Conservation (phyloP, 2,888 invertebrate species). For the Lepidocyrtinus sp. region DNA sequence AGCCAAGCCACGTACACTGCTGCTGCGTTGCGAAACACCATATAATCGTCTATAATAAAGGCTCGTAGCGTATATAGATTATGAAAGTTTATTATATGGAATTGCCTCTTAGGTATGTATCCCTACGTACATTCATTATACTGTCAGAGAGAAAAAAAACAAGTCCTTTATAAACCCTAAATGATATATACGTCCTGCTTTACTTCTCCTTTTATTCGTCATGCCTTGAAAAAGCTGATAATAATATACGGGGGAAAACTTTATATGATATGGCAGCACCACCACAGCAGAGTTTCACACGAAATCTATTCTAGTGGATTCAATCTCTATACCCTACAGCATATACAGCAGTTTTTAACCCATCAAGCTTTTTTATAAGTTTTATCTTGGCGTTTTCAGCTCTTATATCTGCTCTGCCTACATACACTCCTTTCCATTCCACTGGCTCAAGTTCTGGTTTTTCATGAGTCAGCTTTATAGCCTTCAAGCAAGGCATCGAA, state of each 20-base stretch:
- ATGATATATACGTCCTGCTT: constrained; percentile 43
- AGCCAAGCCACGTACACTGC: constrained; percentile 46
- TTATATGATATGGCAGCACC: constrained; percentile 22
- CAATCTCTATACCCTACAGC: constrained; percentile 59
- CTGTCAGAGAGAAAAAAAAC: neutral
- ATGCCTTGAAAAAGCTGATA: constrained; percentile 60
- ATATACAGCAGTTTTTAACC: constrained; percentile 11
- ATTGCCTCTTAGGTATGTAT: neutral
- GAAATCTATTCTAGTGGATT: constrained; percentile 29
- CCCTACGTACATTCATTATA: neutral
- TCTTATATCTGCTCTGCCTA: constrained; percentile 30
- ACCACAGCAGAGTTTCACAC: constrained; percentile 25
- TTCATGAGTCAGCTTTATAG: constrained; percentile 58
- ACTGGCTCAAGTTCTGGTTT: constrained; percentile 52
- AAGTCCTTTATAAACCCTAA: neutral
- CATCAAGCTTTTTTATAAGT: constrained; percentile 19
- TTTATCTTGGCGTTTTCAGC: neutral
- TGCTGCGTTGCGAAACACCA: constrained; percentile 53
- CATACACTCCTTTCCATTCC: constrained; percentile 45
- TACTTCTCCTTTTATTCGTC: constrained; percentile 51
- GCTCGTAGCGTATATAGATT: neutral
- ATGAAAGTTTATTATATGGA: neutral
- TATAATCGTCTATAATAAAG: constrained; percentile 11
- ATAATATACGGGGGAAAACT: constrained; percentile 23
- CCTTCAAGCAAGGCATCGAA: constrained; percentile 41